Conservation (phyloP, 2,797 vertebrate genomes). For the Graptemys geographica region DNA sequence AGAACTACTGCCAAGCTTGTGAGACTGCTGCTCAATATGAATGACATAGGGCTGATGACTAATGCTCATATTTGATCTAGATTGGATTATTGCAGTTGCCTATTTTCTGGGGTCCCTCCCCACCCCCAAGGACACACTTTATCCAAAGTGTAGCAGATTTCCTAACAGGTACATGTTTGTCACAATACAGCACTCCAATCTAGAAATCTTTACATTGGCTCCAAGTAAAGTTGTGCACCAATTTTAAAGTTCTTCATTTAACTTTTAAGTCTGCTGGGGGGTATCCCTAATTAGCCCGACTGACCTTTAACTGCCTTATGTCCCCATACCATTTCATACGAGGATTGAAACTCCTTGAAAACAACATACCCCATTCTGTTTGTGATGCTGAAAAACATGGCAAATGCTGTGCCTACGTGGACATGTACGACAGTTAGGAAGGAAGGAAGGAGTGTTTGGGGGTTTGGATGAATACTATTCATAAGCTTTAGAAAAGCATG, state of each 20-base stretch:
- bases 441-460: neutral
- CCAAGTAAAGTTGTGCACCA: neutral
- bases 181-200: rapidly evolving
- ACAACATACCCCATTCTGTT: neutral
- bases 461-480: neutral
- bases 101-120: neutral
- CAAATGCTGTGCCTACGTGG: rapidly evolving
- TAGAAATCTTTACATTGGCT: neutral
- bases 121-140: rapidly evolving
- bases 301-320: neutral
- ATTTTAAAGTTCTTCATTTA: neutral
- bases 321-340: neutral
- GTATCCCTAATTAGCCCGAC: neutral
- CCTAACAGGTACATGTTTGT: rapidly evolving
- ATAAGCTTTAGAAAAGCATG: neutral
- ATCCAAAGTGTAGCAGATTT: neutral
- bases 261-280: neutral
- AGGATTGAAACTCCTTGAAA: neutral
- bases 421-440: neutral
- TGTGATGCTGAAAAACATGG: neutral
- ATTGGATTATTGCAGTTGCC: neutral
- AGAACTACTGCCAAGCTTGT: neutral
- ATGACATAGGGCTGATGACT: neutral
- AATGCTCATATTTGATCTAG: rapidly evolving
- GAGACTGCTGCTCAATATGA: neutral